A percentile compares a stretch with the other conserved stretches of the same genome.
These are phyloP conservation scores for Columbina picui DNA, from an alignment of 2,113 vertebrate genomes.

Conservation along the genomic window DNA sequence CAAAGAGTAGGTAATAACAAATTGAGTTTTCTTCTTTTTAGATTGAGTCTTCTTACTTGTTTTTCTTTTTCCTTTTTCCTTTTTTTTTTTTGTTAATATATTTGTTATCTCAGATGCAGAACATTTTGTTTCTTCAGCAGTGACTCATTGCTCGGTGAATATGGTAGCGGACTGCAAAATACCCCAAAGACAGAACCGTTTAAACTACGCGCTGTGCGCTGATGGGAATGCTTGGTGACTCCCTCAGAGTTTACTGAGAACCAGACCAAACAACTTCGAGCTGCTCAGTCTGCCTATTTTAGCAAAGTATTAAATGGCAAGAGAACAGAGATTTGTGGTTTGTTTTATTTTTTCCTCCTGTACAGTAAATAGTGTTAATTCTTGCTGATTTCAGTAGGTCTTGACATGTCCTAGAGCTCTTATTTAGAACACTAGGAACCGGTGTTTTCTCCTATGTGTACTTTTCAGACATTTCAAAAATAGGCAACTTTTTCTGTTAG, in stretches of 20 bases:
- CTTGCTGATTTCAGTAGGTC: not conserved
- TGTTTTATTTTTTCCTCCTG: not conserved
- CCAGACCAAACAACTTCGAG: not conserved
- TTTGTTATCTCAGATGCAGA: not conserved
- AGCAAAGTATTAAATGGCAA: conserved; percentile 33
- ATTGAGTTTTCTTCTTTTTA: not conserved
- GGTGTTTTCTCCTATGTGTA: not conserved
- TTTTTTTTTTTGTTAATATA: not conserved
- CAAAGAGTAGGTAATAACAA: not conserved
- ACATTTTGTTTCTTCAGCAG: not conserved
- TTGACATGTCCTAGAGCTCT: not conserved
- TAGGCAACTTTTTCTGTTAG: not conserved
- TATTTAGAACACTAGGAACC: not conserved
- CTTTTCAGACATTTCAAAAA: not conserved
- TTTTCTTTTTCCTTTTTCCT: not conserved
- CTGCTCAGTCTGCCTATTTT: not conserved
- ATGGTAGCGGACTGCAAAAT: not conserved
- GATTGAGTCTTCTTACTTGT: not conserved
- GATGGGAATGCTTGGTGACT: not conserved
- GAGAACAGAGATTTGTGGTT: not conserved
- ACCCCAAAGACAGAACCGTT: not conserved
- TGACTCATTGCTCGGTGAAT: conserved; percentile 7
- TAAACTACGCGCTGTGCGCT: not conserved
- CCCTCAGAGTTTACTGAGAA: conserved; percentile 1
- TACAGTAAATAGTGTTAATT: conserved; percentile 26